Percentiles rank a stretch among this genome's conserved stretches.
phyloP scores from a whole-genome alignment of 1,140 invertebrate genomes.

The Cherax destructor region DNA sequence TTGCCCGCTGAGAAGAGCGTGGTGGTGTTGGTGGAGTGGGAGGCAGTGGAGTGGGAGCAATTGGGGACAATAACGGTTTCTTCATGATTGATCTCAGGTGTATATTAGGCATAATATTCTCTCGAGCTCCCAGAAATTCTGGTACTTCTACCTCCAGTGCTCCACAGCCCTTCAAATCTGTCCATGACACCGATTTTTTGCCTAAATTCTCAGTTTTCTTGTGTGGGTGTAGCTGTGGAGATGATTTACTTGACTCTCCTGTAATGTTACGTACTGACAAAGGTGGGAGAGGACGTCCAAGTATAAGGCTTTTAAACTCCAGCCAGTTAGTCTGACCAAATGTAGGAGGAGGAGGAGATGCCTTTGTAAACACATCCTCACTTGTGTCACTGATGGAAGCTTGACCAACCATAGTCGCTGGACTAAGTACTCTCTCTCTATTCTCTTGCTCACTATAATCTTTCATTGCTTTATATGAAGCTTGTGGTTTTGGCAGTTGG shows the following conservation, averaged over 20 bases:
- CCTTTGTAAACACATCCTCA: constrained; percentile 43
- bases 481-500: background rate
- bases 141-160: constrained; percentile 56
- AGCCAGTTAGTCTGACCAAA: constrained; percentile 39
- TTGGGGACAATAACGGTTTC: constrained; percentile 48
- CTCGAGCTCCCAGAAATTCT: background rate
- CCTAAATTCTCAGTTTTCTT: constrained; percentile 4
- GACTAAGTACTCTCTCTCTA: background rate
- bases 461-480: background rate
- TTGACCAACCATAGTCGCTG: no score
- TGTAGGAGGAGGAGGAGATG: constrained; percentile 20
- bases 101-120: background rate
- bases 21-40: constrained; percentile 43
- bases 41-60: constrained; percentile 51
- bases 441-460: background rate
- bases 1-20: background rate
- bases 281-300: constrained; percentile 33
- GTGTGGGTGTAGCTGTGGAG: constrained; percentile 47
- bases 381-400: background rate
- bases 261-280: background rate
- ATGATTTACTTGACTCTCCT: constrained; percentile 51
- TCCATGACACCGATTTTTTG: constrained; percentile 65
- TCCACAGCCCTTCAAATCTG: constrained; percentile 57
- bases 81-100: constrained; percentile 57
- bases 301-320: constrained; percentile 55